Evolutionary conservation across 2,888 invertebrate genomes (phyloP).

Genomic region (Pheosia tremula): DNA sequence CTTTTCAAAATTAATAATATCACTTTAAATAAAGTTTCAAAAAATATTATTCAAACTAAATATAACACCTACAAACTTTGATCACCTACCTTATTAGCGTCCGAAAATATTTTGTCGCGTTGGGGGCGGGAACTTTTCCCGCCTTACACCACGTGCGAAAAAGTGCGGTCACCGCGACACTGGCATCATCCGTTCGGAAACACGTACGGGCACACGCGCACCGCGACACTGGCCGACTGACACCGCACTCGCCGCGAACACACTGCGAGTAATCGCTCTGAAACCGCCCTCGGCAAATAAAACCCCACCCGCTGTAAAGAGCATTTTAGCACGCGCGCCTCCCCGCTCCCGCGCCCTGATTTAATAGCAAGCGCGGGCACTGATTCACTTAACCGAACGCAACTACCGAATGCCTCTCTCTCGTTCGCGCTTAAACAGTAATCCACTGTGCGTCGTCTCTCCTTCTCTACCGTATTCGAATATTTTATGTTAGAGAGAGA

Average conservation of each 20-base stretch:
- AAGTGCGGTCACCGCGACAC: constrained; percentile 79
- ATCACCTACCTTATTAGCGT: constrained; percentile 85
- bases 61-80: constrained; percentile 9
- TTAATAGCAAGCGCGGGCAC: constrained; percentile 84
- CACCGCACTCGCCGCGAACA: constrained; percentile 42
- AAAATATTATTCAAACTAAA: constrained; percentile 9
- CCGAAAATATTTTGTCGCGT: constrained; percentile 82
- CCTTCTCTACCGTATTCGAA: constrained; percentile 45
- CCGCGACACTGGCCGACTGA: constrained; percentile 61
- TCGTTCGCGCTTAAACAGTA: constrained; percentile 57
- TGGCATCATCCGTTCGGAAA: constrained; percentile 56
- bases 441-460: constrained; percentile 42
- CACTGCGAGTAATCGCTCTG: constrained; percentile 61
- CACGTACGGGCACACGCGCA: constrained; percentile 59
- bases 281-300: constrained; percentile 83
- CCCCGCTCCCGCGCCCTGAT: constrained; percentile 79
- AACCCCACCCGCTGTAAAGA: constrained; percentile 82
- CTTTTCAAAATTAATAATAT: neutral
- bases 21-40: constrained; percentile 16
- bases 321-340: constrained; percentile 79
- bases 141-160: constrained; percentile 69
- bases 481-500: constrained; percentile 64
- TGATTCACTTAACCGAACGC: constrained; percentile 84
- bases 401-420: constrained; percentile 72
- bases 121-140: constrained; percentile 81